A percentile compares a stretch with the other conserved stretches of the same genome.
These are phyloP conservation scores for Holocentrus rufus DNA, from an alignment of 2,797 vertebrate genomes.

Conservation along the genomic window DNA sequence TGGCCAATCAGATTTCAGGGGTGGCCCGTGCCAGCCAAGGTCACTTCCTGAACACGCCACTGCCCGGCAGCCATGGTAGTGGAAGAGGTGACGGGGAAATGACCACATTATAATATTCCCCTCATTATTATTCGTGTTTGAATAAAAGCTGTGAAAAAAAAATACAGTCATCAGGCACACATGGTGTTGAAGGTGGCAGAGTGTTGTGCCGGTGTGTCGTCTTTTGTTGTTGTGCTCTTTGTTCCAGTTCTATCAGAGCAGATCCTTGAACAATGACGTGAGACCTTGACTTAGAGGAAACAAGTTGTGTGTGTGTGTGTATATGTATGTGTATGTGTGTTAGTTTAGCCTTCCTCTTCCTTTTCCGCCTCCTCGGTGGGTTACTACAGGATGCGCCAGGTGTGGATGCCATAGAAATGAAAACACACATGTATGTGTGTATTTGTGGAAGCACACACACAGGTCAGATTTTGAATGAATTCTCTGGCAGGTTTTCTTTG, in stretches of 20 bases:
- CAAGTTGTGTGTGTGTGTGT: slow-evolving; percentile 18
- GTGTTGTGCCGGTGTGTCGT: slow-evolving; percentile 8
- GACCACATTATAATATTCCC: too few relatives aligned
- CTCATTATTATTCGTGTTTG: too few relatives aligned
- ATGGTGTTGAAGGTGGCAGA: neutral
- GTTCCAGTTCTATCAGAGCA: slow-evolving; percentile 50
- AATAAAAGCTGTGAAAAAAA: too few relatives aligned
- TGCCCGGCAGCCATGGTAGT: too few relatives aligned
- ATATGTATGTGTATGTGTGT: slow-evolving; percentile 7
- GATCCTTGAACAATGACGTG: slow-evolving; percentile 30
- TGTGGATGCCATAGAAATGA: slow-evolving; percentile 38
- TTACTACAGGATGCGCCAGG: slow-evolving; percentile 48
- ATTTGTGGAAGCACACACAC: neutral
- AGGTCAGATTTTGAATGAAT: neutral
- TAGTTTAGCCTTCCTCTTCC: slow-evolving; percentile 51
- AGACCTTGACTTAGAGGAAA: slow-evolving; percentile 54
- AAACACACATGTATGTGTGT: too few relatives aligned
- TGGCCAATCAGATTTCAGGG: too few relatives aligned
- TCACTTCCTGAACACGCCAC: too few relatives aligned
- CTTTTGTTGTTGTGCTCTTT: slow-evolving; percentile 31
- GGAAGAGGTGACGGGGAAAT: too few relatives aligned
- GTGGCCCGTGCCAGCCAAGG: too few relatives aligned
- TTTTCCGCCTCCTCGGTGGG: slow-evolving; percentile 41
- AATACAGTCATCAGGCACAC: too few relatives aligned
- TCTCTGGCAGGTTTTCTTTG: too few relatives aligned